Evolutionary conservation across 2,888 invertebrate genomes (phyloP).

Genomic region (Physocephala rufipes): DNA sequence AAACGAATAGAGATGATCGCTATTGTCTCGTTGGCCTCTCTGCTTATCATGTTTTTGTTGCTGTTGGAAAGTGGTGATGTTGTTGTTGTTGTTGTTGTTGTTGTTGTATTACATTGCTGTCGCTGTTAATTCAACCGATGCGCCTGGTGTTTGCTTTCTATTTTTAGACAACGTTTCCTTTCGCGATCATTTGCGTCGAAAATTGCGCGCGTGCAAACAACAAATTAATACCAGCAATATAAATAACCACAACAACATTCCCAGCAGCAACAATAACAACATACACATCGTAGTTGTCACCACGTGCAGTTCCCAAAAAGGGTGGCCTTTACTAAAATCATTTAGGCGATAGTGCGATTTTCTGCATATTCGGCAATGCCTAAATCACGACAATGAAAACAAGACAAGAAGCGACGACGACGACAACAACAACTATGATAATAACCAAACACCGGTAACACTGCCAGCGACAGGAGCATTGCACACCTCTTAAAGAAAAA

Average conservation of each 20-base stretch:
- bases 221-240: conserved; percentile 28
- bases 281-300: background rate
- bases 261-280: conserved; percentile 9
- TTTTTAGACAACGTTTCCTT: conserved; percentile 6
- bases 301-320: background rate
- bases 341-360: conserved; percentile 28
- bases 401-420: background rate
- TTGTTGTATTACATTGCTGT: conserved; percentile 6
- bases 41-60: background rate
- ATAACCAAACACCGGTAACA: too few species aligned
- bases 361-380: conserved; percentile 34
- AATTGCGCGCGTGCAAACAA: conserved; percentile 25
- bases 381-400: conserved; percentile 20
- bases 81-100: conserved; percentile 11
- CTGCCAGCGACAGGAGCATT: too few species aligned
- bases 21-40: background rate
- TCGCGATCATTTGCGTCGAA: background rate
- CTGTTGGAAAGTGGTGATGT: background rate
- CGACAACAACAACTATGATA: background rate
- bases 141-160: background rate
- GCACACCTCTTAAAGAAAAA: too few species aligned
- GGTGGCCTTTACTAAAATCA: background rate
- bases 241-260: background rate
- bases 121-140: conserved; percentile 5
- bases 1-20: too few species aligned